Percentiles rank a stretch among this genome's conserved stretches.
Conservation (phyloP, 2,888 invertebrate species). For the Phortica okadai region DNA sequence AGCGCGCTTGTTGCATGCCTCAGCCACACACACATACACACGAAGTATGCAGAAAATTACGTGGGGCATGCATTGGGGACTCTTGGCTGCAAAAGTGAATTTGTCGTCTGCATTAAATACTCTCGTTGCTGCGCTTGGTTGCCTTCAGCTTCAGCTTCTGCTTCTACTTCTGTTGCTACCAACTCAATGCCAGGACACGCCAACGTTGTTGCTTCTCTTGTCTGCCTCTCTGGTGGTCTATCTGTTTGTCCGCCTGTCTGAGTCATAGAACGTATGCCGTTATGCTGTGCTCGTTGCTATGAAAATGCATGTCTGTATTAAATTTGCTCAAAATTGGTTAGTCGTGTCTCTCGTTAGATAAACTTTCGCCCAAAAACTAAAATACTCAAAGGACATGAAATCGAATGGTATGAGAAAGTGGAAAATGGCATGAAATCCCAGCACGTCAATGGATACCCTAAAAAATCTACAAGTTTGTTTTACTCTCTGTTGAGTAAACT, state of each 20-base stretch:
- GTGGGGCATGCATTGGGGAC: conserved; percentile 18
- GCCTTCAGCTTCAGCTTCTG: not conserved
- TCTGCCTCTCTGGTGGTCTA: not conserved
- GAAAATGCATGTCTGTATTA: conserved; percentile 54
- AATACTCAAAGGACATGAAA: conserved; percentile 52
- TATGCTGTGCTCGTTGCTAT: conserved; percentile 17
- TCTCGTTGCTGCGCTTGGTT: conserved; percentile 48
- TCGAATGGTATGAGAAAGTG: conserved; percentile 33
- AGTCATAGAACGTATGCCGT: too few species aligned
- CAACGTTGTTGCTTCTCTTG: not conserved
- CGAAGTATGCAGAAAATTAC: conserved; percentile 24
- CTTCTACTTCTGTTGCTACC: not conserved
- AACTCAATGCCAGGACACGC: not conserved
- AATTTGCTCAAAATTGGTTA: conserved; percentile 72
- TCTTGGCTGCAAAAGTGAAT: conserved; percentile 39
- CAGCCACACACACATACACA: not conserved
- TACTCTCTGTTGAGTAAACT: conserved; percentile 46
- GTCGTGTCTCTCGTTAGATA: conserved; percentile 66
- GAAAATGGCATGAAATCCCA: not conserved
- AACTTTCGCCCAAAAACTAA: conserved; percentile 53
- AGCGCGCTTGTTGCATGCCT: conserved; percentile 30
- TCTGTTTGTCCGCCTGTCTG: not conserved
- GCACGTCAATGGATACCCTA: conserved; percentile 21
- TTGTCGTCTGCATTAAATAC: conserved; percentile 36
- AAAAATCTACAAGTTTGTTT: conserved; percentile 37